Evolutionary conservation across 2,888 invertebrate species (phyloP), one percentile per base, ranked within the genome.

Genomic region (Arge pagana): DNA sequence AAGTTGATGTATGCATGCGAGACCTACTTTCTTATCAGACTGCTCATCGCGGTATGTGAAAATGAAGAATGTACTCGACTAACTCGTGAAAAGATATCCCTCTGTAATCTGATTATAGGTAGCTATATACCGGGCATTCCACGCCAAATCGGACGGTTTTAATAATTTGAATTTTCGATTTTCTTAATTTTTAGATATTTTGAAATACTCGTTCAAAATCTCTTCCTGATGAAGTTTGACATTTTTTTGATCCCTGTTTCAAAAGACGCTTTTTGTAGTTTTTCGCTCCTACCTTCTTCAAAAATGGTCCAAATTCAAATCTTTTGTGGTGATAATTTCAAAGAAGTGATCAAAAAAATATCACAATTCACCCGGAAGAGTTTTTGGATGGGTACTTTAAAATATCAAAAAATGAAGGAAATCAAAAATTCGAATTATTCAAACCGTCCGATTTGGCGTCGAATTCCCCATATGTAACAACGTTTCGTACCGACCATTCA

Each of bases 101-200:
- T 15, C 26, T 40, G 24, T 40, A 24, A 40, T 40, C 40, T 40
- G 26, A 40, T 13, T 40, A 24, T n/a, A n/a, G n/a, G n/a, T n/a
- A n/a, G n/a, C 10, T 40, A 15, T 24, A 24, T 26, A 40, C 26
- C 40, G n/a, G n/a, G n/a, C n/a, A 13, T 13, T 26, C 40, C 23
- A 13, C 23, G 19, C 13, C 21, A 39, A 15, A 39, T 23, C 11
- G n/a, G n/a, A 19, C 37, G 11, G 39, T 21, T 6, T 11, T 31
- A 10, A 31, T 11, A 31, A 21, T 18, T n/a, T 2, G 4, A 18
- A n/a, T 1, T 11, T 6, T n/a, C 6, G n/a, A n/a, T 16, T 19
- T 18, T 37, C 37, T 21, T 19, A 26, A 8, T 39, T 39, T 15
- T 23, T 24, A 23, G 11, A 21, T 11, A 39, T 5, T 10, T 11